A percentile compares a stretch with the other conserved stretches of the same genome.
These are phyloP conservation scores for Sarcophaga rosellei DNA, from an alignment of 2,888 invertebrate genomes.

Conservation along the genomic window DNA sequence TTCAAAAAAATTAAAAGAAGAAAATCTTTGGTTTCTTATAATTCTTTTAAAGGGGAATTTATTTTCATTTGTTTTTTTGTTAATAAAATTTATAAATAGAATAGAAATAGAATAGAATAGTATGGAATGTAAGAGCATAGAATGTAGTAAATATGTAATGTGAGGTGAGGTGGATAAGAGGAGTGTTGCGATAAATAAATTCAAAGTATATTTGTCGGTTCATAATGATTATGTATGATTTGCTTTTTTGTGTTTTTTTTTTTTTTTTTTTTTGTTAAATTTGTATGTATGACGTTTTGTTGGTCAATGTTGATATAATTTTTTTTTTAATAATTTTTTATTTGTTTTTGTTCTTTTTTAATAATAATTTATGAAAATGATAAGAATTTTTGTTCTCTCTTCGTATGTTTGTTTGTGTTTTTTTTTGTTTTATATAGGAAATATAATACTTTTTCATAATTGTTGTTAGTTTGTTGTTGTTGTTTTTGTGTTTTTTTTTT, in stretches of 20 bases:
- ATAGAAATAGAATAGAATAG: too few relatives aligned
- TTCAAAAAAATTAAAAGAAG: neutral
- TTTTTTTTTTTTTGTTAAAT: too few relatives aligned
- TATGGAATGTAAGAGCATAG: neutral
- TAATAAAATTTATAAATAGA: neutral
- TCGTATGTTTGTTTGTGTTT: neutral
- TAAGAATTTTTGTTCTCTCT: constrained; percentile 11
- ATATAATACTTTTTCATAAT: neutral
- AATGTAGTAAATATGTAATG: neutral
- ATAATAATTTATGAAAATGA: constrained; percentile 8
- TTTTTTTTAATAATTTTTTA: constrained; percentile 22
- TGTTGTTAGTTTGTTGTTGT: neutral
- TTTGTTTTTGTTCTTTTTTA: neutral
- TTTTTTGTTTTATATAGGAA: neutral
- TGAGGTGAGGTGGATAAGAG: neutral
- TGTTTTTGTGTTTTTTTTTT: constrained; percentile 8
- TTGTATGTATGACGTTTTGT: neutral
- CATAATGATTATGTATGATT: constrained; percentile 58
- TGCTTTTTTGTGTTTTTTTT: constrained; percentile 45
- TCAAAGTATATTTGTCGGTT: neutral
- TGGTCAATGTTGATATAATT: constrained; percentile 35
- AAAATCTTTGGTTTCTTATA: neutral
- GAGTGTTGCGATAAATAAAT: too few relatives aligned
- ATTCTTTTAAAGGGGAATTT: neutral
- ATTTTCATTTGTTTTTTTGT: neutral